These are phyloP conservation scores for Parauchenoglanis ngamensis DNA, from an alignment of 2,797 vertebrate genomes.

Conservation along the genomic window DNA sequence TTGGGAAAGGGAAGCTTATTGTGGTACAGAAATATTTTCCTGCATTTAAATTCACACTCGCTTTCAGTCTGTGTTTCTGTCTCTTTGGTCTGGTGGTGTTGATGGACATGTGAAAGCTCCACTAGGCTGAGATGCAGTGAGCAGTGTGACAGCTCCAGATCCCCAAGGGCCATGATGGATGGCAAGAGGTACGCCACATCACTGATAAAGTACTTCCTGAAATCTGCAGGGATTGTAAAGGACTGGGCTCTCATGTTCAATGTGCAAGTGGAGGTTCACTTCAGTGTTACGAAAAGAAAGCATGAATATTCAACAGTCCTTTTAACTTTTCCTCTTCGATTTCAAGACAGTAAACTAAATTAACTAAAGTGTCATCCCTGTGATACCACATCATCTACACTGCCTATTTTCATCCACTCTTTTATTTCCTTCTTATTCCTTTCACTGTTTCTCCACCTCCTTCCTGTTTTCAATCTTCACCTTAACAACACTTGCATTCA, in stretches of 20 bases:
- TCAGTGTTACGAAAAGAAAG: not conserved
- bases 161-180: conserved; percentile 38
- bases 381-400: not conserved
- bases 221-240: conserved; percentile 10
- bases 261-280: conserved; percentile 13
- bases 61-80: not conserved
- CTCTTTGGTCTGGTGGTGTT: conserved; percentile 16
- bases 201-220: conserved; percentile 11
- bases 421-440: conserved; percentile 13
- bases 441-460: conserved; percentile 12
- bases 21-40: not conserved
- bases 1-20: not conserved
- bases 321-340: not conserved
- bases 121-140: conserved; percentile 25
- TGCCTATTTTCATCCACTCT: not conserved
- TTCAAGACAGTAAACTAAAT: not conserved
- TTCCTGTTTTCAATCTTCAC: conserved; percentile 22
- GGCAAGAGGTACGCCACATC: conserved; percentile 20
- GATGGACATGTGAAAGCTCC: conserved; percentile 44
- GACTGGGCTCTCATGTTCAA: conserved; percentile 11
- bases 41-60: conserved; percentile 31
- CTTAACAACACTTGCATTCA: conserved; percentile 21
- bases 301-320: conserved; percentile 23
- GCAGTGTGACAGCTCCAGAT: conserved; percentile 34
- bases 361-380: not conserved